Base-by-base conservation (phyloP, 2,797 vertebrate species). In the Danio aesculapii region DNA sequence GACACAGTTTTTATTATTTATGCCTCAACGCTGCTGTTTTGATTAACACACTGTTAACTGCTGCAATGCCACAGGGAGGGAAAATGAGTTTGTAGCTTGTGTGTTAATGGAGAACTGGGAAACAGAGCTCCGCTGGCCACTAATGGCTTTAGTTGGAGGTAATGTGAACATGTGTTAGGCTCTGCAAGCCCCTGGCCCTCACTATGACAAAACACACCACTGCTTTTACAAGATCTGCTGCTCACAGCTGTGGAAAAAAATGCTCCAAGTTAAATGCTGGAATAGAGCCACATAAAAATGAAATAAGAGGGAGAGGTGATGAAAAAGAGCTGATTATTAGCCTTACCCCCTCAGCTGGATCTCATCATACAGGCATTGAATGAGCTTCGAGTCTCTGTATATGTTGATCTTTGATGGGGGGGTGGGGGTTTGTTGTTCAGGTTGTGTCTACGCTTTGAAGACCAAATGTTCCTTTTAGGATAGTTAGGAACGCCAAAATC, bases 311-410 rank as follows among this genome's bases (percentile, higher is more conserved):
- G 76, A 84, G 44, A 81, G 68, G 77, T 79, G 87, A 82, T 84
- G 86, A 88, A 89, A 89, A 52, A 61, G 21, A 68, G 11, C 41
- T 89, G 87, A 91, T 86, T 90, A 89, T 91, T 94, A 92, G 87
- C 90, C 85, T 83, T 83, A 85, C 82, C 78, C 87, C 77, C 89
- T 84, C 2, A 5, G 77, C 89, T 90, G 90, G 90, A 90, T 92
- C 92, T 92, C 88, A 91, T 92, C 91, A 92, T 92, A 88, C 91
- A 88, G 89, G 88, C 90, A 90, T 89, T 90, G 87, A 93, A 91
- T 92, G 92, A 88, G 90, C 87, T 92, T 93, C 83, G 90, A 92
- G 90, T 92, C 88, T 92, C 5, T 1, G 13, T 9, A 4, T 70
- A 7, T 70, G 3, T 72, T 6, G n/a, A 0, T 71, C 0, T 78